phyloP scores from a whole-genome alignment of 1,140 invertebrate genomes.

The Cydia amplana region DNA sequence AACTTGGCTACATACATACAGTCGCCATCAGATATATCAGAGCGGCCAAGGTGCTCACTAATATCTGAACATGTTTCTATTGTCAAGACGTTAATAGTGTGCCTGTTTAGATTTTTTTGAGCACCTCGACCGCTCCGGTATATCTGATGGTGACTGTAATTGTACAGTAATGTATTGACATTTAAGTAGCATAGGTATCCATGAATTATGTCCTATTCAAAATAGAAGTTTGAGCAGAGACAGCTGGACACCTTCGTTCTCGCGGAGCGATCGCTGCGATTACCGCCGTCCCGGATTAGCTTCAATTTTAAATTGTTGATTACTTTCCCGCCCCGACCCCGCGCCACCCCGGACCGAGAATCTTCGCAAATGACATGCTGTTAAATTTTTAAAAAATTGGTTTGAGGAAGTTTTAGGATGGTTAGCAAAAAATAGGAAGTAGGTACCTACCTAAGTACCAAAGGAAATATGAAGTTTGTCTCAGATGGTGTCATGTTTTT shows the following conservation, averaged over 20 bases:
- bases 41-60: too few species aligned
- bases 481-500: neutral
- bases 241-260: neutral
- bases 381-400: constrained; percentile 55
- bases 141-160: too few species aligned
- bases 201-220: neutral
- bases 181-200: neutral
- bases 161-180: too few species aligned
- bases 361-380: constrained; percentile 52
- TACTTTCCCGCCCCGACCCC: constrained; percentile 46
- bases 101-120: too few species aligned
- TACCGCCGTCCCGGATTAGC: constrained; percentile 59
- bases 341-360: constrained; percentile 29
- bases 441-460: too few species aligned
- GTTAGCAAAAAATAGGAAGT: constrained; percentile 30
- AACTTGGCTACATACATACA: too few species aligned
- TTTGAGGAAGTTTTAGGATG: constrained; percentile 38
- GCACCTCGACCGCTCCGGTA: too few species aligned
- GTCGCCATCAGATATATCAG: too few species aligned
- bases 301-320: constrained; percentile 75
- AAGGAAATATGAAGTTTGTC: too few species aligned
- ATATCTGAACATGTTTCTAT: too few species aligned
- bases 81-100: too few species aligned
- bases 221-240: neutral
- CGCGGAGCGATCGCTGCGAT: constrained; percentile 59